These are phyloP conservation scores for Drosophila subpulchrella DNA, from an alignment of 1,140 invertebrate genomes.

Conservation along the genomic window DNA sequence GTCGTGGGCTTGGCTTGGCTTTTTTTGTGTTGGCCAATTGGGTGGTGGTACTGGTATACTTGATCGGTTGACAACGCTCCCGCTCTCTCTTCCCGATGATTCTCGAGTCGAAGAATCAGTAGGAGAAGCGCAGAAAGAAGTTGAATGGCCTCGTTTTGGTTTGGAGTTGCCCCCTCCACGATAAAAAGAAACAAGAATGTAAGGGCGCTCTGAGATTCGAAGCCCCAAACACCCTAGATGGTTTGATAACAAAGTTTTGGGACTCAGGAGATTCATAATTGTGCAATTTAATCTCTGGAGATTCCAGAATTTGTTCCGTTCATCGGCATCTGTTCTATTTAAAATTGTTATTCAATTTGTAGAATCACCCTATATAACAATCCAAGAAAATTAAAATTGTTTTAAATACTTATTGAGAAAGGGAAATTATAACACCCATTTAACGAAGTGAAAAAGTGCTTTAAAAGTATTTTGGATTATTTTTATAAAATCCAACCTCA, in stretches of 20 bases:
- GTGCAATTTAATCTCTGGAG: background rate
- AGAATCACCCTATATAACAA: too few species aligned
- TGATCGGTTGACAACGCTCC: conserved; percentile 45
- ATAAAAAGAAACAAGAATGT: conserved; percentile 45
- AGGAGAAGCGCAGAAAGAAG: conserved; percentile 44
- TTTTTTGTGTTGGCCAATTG: conserved; percentile 14
- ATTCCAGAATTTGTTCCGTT: too few species aligned
- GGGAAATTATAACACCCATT: too few species aligned
- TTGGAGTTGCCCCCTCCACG: conserved; percentile 29
- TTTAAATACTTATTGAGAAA: too few species aligned
- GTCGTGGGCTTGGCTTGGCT: conserved; percentile 28
- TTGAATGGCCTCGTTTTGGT: conserved; percentile 69
- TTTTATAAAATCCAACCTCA: too few species aligned
- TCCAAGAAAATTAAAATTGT: too few species aligned
- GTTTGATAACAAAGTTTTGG: background rate
- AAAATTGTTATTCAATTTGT: too few species aligned
- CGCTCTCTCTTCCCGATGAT: conserved; percentile 19
- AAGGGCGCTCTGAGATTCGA: background rate
- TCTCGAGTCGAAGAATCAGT: conserved; percentile 22
- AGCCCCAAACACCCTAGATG: background rate
- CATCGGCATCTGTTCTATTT: too few species aligned
- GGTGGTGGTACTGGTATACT: conserved; percentile 8
- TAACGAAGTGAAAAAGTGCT: too few species aligned
- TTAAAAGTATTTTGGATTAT: too few species aligned
- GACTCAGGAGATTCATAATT: background rate